Percentiles rank a stretch among this genome's conserved stretches.
Evolutionary conservation across 2,113 vertebrate genomes (phyloP).

Genomic region (Istiophorus platypterus): DNA sequence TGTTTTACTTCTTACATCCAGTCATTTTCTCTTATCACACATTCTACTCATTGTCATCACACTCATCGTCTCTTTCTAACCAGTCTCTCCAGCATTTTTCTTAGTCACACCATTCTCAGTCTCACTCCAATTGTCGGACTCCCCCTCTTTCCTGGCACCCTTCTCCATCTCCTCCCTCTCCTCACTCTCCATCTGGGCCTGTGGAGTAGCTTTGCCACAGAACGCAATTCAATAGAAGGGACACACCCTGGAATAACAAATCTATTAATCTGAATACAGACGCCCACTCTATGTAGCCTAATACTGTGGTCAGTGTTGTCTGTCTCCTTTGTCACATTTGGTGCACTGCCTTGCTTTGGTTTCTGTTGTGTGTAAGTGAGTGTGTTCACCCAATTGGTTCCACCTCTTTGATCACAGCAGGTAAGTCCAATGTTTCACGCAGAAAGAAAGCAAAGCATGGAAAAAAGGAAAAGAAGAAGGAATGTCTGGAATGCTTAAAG

Average conservation of each 20-base stretch:
- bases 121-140: conserved; percentile 33
- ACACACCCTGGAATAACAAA: conserved; percentile 32
- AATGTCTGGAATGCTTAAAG: conserved; percentile 68
- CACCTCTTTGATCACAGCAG: conserved; percentile 70
- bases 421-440: conserved; percentile 33
- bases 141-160: background rate
- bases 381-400: conserved; percentile 44
- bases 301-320: conserved; percentile 11
- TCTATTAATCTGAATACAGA: conserved; percentile 15
- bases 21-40: conserved; percentile 15
- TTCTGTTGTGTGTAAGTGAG: conserved; percentile 9
- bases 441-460: conserved; percentile 14
- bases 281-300: background rate
- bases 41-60: conserved; percentile 20
- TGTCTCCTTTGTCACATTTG: conserved; percentile 33
- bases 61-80: conserved; percentile 14
- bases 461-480: conserved; percentile 31
- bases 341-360: background rate
- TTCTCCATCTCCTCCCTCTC: conserved; percentile 6
- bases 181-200: conserved; percentile 64
- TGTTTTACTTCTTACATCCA: conserved; percentile 22
- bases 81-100: background rate
- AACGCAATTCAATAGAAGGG: conserved; percentile 22
- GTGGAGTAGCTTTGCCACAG: conserved; percentile 48
- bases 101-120: background rate